A percentile compares a stretch with the other conserved stretches of the same genome.
phyloP scores from a whole-genome alignment of 1,140 invertebrate genomes.

The Scaptomyza pallida region DNA sequence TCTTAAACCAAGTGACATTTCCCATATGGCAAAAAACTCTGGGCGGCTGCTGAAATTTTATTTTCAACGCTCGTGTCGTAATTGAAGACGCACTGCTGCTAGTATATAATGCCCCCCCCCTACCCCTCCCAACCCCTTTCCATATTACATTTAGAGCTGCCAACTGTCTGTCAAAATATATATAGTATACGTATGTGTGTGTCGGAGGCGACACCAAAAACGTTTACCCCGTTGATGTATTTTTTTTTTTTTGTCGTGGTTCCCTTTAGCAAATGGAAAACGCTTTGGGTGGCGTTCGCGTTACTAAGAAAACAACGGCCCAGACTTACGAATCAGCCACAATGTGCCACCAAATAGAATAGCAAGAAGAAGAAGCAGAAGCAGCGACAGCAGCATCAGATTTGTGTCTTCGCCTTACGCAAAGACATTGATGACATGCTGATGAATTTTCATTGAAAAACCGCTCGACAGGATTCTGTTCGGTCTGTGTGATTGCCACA shows the following conservation, averaged over 20 bases:
- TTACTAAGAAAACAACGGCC: slow-evolving; percentile 75
- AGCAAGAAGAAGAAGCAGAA: slow-evolving; percentile 8
- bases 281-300: slow-evolving; percentile 78
- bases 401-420: slow-evolving; percentile 19
- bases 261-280: slow-evolving; percentile 72
- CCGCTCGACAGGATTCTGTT: slow-evolving; percentile 63
- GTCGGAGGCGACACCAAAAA: slow-evolving; percentile 45
- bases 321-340: slow-evolving; percentile 23
- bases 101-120: not conserved
- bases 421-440: slow-evolving; percentile 56
- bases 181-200: slow-evolving; percentile 10
- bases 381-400: slow-evolving; percentile 5
- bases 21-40: slow-evolving; percentile 71
- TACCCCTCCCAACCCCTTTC: not conserved
- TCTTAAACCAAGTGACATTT: slow-evolving; percentile 53
- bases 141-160: slow-evolving; percentile 8
- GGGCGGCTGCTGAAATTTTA: slow-evolving; percentile 70
- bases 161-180: slow-evolving; percentile 73
- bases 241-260: not conserved
- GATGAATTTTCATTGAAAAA: slow-evolving; percentile 83
- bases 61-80: slow-evolving; percentile 78
- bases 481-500: slow-evolving; percentile 77
- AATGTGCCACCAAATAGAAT: slow-evolving; percentile 1
- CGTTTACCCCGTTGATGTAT: slow-evolving; percentile 70
- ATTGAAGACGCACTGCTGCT: slow-evolving; percentile 68